Base-by-base conservation (phyloP, 1,140 invertebrate genomes). In the Habropoda laboriosa region DNA sequence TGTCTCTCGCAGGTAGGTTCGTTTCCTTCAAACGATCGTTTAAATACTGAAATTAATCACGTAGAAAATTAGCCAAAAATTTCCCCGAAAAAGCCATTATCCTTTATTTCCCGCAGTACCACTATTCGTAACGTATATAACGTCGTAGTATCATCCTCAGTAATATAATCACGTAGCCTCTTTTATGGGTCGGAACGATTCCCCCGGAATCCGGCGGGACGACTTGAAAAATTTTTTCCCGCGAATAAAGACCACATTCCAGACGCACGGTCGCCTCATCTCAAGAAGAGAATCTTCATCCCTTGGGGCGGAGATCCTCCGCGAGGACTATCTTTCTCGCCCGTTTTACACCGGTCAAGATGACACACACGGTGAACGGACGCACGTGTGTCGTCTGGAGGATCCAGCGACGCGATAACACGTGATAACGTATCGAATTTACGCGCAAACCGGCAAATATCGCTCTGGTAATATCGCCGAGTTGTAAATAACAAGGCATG, bases 401-500 rank as follows among this genome's bases (percentile, higher is more conserved):
- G n/a, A n/a, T 27, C 1, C 51, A 2, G 51, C 51, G 1, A n/a
- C 45, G 42, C 67, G 77, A 85, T 83, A 83, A 80, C 53, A 18
- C 13, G 35, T 30, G 81, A 85, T 84, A 85, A 81, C 61, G 68
- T 78, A 84, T 85, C 73, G 79, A 35, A 63, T 55, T 80, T 76
- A 76, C 66, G 60, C 55, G 76, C 63, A n/a, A n/a, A n/a, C 76
- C 42, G 63, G 76, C 73, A 83, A 87, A 84, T 86, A 80, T 82
- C 78, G 47, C 40, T 40, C 81, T 63, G n/a, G n/a, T 83, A 83
- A 83, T 85, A 79, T 57, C 30, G 53, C 35, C 12, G 38, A 8
- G 57, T 70, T 86, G 85, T 85, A 87, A 87, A 87, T 85, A 87
- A 87, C 57, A 40, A 16, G n/a, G n/a, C n/a, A n/a, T n/a, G n/a